A percentile compares a stretch with the other conserved stretches of the same genome.
Evolutionary conservation across 2,797 vertebrate species (phyloP).

Genomic region (Mormyrus proboscirostris): DNA sequence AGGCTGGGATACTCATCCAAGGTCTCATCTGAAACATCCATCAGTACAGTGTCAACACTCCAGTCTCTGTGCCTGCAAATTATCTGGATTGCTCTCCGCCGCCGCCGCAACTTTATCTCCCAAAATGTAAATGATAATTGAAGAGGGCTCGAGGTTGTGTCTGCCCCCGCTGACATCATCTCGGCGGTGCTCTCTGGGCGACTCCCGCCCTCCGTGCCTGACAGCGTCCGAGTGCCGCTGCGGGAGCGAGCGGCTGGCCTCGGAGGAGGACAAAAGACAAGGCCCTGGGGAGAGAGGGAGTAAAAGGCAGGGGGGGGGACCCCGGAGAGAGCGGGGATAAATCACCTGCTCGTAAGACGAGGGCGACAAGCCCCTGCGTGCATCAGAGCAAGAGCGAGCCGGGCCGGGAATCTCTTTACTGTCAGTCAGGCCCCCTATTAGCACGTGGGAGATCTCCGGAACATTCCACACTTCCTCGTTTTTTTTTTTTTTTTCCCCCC

Average conservation of each 20-base stretch:
- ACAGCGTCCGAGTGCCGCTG: slow-evolving; percentile 68
- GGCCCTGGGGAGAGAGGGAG: slow-evolving; percentile 62
- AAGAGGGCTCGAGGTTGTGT: slow-evolving; percentile 42
- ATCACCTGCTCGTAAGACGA: slow-evolving; percentile 73
- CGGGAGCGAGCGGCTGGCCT: slow-evolving; percentile 76
- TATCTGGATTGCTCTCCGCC: background rate
- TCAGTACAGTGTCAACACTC: slow-evolving; percentile 35
- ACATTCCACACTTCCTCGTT: background rate
- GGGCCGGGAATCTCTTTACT: slow-evolving; percentile 35
- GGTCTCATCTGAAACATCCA: slow-evolving; percentile 39
- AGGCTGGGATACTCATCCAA: slow-evolving; percentile 36
- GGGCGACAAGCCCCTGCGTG: slow-evolving; percentile 18
- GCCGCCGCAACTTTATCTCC: slow-evolving; percentile 40
- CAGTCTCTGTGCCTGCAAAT: slow-evolving; percentile 25
- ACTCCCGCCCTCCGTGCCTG: slow-evolving; percentile 88
- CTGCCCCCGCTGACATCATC: slow-evolving; percentile 39
- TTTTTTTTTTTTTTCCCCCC: background rate
- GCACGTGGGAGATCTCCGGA: background rate
- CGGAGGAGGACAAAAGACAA: slow-evolving; percentile 65
- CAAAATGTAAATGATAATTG: slow-evolving; percentile 55
- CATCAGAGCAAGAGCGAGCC: slow-evolving; percentile 16
- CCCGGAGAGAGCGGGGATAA: slow-evolving; percentile 69
- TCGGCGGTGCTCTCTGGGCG: slow-evolving; percentile 15
- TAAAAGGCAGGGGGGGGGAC: slow-evolving; percentile 80
- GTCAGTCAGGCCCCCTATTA: slow-evolving; percentile 22